Evolutionary conservation across 2,113 vertebrate species (phyloP), one percentile per base, ranked within the genome.

Genomic region (Gopherus evgoodei): DNA sequence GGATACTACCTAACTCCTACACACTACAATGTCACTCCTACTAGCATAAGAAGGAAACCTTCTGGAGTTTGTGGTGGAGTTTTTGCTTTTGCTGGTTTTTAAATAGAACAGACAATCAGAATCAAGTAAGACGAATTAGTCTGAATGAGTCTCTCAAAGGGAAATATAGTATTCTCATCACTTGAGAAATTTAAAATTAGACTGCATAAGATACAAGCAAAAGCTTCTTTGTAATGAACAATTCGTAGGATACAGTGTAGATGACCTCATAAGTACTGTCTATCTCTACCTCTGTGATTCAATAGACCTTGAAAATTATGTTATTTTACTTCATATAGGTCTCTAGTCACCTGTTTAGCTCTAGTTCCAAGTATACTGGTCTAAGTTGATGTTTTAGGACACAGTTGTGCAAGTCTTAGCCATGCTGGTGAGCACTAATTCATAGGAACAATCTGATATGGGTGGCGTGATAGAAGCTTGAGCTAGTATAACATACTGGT

Each of bases 361-460:
- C 22, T 75, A 29, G 6, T n/a, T 35, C 82, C 72, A 29, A 76
- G 12, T 27, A 42, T 25, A 2, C 7, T 1, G 1, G 3, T 3
- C 8, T 19, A 80, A 57, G 4, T 27, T 57, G 7, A 35, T 81
- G 11, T 27, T 27, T 27, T 84, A 1, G 72, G n/a, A 72, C 57
- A 57, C 25, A 81, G 54, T 17, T 59, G 16, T 54, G 0, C 38
- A 78, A 0, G n/a, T 91, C 47, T 78, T 49, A 54, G 2, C 38
- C 0, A 0, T 0, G 12, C 1, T 54, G 4, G 10, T 3, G 1
- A 82, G 19, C n/a, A 42, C 24, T 76, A 4, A 0, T 17, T 35
- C 52, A 8, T 1, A 13, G 42, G 54, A 90, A 52, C 38, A 2
- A 7, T 4, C 3, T 85, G 14, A 59, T 0, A 2, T 0, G 3